Percentiles rank a stretch among this genome's conserved stretches.
phyloP scores from a whole-genome alignment of 2,113 vertebrate genomes.

The Puffinus mauretanicus region DNA sequence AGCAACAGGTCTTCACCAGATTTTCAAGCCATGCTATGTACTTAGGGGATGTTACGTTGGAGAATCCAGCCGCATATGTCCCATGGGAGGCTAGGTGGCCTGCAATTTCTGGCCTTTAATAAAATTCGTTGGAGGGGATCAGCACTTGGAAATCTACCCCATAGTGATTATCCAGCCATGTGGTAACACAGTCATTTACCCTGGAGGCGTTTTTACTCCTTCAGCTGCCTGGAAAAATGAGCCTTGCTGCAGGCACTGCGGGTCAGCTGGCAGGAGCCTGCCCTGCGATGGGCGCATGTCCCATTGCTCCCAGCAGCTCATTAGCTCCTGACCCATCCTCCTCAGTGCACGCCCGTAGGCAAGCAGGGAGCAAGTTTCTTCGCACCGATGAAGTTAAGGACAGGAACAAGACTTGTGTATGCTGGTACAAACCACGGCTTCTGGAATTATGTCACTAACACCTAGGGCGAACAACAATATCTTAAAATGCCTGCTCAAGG shows the following conservation, averaged over 20 bases:
- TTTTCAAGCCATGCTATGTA: neutral
- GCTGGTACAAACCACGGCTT: neutral
- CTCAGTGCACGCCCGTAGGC: neutral
- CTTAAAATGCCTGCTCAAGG: neutral
- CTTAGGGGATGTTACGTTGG: neutral
- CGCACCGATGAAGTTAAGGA: neutral
- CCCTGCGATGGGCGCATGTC: neutral
- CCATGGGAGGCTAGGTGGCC: neutral
- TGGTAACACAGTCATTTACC: neutral
- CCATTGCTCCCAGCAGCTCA: neutral
- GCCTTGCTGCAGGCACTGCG: rapidly evolving
- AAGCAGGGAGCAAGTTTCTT: neutral
- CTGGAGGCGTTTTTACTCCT: neutral
- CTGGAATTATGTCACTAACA: neutral
- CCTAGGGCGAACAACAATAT: neutral
- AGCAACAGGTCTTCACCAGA: neutral
- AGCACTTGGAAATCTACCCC: neutral
- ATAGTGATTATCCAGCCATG: neutral
- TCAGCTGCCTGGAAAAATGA: neutral
- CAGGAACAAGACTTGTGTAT: neutral
- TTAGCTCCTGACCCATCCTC: neutral
- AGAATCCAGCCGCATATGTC: neutral
- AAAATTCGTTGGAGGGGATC: neutral
- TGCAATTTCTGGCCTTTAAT: neutral
- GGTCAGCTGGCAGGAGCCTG: neutral